phyloP scores from a whole-genome alignment of 2,113 vertebrate species.

The Sebastes fasciatus region DNA sequence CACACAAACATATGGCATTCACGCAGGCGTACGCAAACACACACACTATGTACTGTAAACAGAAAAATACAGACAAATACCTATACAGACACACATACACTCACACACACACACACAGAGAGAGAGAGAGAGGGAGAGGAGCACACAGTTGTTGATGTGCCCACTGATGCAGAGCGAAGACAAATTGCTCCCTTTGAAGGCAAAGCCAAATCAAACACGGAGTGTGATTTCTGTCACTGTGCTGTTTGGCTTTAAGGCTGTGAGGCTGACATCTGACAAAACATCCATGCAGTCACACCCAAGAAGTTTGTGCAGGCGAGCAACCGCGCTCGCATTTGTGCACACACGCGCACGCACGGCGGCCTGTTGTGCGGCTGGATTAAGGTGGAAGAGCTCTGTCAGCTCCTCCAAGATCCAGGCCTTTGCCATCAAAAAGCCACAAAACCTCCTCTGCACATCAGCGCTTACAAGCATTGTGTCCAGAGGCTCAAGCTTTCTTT shows the following conservation, averaged over 20 bases:
- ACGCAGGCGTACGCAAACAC: constrained; percentile 1
- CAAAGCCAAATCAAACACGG: constrained; percentile 74
- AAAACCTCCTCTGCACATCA: constrained; percentile 41
- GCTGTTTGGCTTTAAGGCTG: constrained; percentile 67
- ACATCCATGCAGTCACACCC: constrained; percentile 65
- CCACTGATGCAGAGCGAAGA: constrained; percentile 73
- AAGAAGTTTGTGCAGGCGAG: constrained; percentile 26
- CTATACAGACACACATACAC: constrained; percentile 17
- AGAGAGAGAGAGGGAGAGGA: constrained; percentile 5
- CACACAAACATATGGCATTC: constrained; percentile 26
- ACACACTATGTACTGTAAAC: constrained; percentile 48
- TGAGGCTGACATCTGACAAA: constrained; percentile 75
- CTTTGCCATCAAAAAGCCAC: constrained; percentile 61
- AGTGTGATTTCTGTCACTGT: constrained; percentile 75
- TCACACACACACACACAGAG: constrained; percentile 21
- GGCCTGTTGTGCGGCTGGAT: constrained; percentile 49
- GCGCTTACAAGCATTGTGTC: constrained; percentile 29
- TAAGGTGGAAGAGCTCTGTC: constrained; percentile 61
- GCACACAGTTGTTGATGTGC: constrained; percentile 70
- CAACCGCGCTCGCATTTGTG: background rate
- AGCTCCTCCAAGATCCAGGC: constrained; percentile 52
- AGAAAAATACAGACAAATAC: constrained; percentile 21
- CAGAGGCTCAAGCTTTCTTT: constrained; percentile 6
- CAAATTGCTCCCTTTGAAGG: constrained; percentile 80
- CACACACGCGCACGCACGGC: background rate